A percentile compares a stretch with the other conserved stretches of the same genome.
Evolutionary conservation across 1,140 invertebrate genomes (phyloP).

Genomic region (Nixonia krombeini): DNA sequence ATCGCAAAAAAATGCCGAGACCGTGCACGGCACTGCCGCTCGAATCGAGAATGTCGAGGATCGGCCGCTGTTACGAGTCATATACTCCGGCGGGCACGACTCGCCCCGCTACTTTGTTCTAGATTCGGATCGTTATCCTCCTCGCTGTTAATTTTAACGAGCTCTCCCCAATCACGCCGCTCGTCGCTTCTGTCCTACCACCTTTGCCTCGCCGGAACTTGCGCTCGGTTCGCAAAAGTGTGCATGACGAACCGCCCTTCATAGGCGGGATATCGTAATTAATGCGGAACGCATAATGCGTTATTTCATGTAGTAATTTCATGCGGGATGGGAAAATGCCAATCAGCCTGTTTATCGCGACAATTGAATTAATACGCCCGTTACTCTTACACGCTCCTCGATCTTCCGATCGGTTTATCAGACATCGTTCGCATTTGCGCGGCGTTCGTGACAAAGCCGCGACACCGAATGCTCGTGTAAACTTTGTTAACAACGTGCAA

Average conservation of each 20-base stretch:
- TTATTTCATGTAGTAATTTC: not conserved
- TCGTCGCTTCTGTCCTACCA: conserved; percentile 16
- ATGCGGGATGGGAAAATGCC: not conserved
- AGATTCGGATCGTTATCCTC: conserved; percentile 37
- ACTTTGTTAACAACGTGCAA: no score
- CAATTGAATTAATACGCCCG: conserved; percentile 1
- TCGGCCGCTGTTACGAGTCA: conserved; percentile 36
- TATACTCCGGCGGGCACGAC: conserved; percentile 25
- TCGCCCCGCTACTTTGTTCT: conserved; percentile 37
- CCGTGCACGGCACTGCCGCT: conserved; percentile 4
- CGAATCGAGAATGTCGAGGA: conserved; percentile 26
- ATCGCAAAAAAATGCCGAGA: conserved; percentile 21
- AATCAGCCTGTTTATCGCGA: not conserved
- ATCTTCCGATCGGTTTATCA: no score
- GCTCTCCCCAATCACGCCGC: conserved; percentile 4
- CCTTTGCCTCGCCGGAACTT: conserved; percentile 23
- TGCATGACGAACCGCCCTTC: not conserved
- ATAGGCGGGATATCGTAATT: conserved; percentile 20
- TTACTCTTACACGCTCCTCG: no score
- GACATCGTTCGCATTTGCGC: not conserved
- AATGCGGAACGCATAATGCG: not conserved
- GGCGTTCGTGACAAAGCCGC: no score
- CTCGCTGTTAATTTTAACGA: conserved; percentile 37
- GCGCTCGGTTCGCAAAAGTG: conserved; percentile 15
- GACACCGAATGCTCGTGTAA: no score